A percentile compares a stretch with the other conserved stretches of the same genome.
These are phyloP conservation scores for Cladopsammia gracilis DNA, from an alignment of 64 coral and sea anemone genomes.

Conservation along the genomic window DNA sequence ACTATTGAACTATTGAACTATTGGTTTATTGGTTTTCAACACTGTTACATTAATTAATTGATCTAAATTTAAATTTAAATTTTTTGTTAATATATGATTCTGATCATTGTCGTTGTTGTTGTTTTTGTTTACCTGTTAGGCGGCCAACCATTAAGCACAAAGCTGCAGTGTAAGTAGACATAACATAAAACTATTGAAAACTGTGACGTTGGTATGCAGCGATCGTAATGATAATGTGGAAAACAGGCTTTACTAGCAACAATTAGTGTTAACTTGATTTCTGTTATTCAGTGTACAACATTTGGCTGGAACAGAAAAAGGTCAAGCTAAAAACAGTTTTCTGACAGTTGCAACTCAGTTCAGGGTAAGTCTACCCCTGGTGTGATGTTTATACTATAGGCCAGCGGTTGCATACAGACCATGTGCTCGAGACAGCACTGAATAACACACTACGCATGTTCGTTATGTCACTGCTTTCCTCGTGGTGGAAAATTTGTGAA, in stretches of 20 bases:
- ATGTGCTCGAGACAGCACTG: too few species aligned
- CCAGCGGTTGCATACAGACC: too few species aligned
- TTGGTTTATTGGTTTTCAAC: too few species aligned
- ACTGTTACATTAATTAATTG: too few species aligned
- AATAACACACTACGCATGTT: too few species aligned
- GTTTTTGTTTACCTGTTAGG: neutral
- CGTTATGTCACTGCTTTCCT: too few species aligned
- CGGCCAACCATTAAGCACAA: conserved; percentile 21
- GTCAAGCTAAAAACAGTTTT: neutral
- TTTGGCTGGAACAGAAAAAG: neutral
- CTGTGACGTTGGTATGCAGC: neutral
- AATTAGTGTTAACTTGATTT: neutral
- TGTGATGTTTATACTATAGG: neutral
- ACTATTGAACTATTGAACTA: too few species aligned
- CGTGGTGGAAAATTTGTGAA: too few species aligned
- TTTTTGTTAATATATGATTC: too few species aligned
- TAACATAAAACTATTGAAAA: neutral
- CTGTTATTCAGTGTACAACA: conserved; percentile 6
- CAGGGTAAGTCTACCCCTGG: neutral
- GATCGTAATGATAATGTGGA: too few species aligned
- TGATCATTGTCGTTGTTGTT: neutral
- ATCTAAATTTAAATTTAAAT: too few species aligned
- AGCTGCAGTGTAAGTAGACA: conserved; percentile 31
- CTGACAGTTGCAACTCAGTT: conserved; percentile 5
- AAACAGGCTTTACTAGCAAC: too few species aligned